These are phyloP conservation scores for Gila orcuttii DNA, from an alignment of 2,113 vertebrate genomes.

Conservation along the genomic window DNA sequence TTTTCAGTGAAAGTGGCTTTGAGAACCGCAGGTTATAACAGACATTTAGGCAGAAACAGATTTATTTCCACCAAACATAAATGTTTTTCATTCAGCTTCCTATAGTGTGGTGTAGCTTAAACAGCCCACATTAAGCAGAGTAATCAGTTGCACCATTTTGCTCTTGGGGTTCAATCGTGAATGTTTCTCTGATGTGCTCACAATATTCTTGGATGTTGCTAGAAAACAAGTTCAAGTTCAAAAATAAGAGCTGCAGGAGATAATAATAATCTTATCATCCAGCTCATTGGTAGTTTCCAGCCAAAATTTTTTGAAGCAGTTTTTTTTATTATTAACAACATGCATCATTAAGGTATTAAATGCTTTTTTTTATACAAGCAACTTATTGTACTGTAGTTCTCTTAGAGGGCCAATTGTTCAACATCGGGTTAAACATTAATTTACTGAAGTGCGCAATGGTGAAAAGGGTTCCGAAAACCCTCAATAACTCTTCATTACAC, in stretches of 20 bases:
- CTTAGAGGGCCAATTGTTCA: neutral
- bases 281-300: neutral
- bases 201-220: conserved; percentile 39
- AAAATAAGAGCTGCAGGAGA: conserved; percentile 8
- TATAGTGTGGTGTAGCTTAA: conserved; percentile 47
- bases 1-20: conserved; percentile 58
- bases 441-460: neutral
- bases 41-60: conserved; percentile 66
- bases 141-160: conserved; percentile 44
- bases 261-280: conserved; percentile 24
- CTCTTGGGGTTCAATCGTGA: conserved; percentile 36
- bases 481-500: neutral
- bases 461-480: neutral
- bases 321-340: neutral
- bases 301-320: neutral
- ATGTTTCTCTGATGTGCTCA: conserved; percentile 56
- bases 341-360: neutral
- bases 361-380: neutral
- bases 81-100: conserved; percentile 60
- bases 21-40: conserved; percentile 62
- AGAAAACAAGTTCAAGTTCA: conserved; percentile 22
- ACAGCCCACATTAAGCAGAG: conserved; percentile 55
- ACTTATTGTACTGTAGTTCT: neutral
- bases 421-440: neutral
- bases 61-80: conserved; percentile 67